phyloP scores from a whole-genome alignment of 2,113 vertebrate species.

The Condylura cristata region DNA sequence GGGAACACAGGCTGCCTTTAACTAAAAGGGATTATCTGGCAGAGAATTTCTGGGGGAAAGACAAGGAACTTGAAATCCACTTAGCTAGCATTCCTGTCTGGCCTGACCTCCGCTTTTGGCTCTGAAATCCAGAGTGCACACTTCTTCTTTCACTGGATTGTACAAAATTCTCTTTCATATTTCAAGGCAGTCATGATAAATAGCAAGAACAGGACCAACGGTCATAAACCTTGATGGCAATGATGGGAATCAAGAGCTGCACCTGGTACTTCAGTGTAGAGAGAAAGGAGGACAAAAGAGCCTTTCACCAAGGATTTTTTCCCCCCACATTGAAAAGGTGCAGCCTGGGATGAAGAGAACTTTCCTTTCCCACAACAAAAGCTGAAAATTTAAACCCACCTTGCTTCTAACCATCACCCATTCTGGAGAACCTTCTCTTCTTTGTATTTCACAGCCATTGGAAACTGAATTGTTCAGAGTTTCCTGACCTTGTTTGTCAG shows the following conservation, averaged over 20 bases:
- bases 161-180: conserved; percentile 3
- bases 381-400: conserved; percentile 67
- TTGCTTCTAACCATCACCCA: neutral
- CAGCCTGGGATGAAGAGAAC: neutral
- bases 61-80: neutral
- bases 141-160: neutral
- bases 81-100: neutral
- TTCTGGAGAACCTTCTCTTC: conserved; percentile 7
- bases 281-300: conserved; percentile 54
- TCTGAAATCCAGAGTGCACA: neutral
- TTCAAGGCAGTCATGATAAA: neutral
- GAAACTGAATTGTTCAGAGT: conserved; percentile 41
- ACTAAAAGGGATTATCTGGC: neutral
- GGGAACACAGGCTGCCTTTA: neutral
- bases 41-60: neutral
- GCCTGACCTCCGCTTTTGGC: neutral
- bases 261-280: conserved; percentile 40
- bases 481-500: conserved; percentile 56
- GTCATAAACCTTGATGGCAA: neutral
- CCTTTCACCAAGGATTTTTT: neutral
- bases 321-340: conserved; percentile 34
- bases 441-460: conserved; percentile 35
- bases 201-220: neutral
- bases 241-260: neutral
- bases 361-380: conserved; percentile 66